phyloP scores from a whole-genome alignment of 2,888 invertebrate genomes.

The Diaphora mendica region DNA sequence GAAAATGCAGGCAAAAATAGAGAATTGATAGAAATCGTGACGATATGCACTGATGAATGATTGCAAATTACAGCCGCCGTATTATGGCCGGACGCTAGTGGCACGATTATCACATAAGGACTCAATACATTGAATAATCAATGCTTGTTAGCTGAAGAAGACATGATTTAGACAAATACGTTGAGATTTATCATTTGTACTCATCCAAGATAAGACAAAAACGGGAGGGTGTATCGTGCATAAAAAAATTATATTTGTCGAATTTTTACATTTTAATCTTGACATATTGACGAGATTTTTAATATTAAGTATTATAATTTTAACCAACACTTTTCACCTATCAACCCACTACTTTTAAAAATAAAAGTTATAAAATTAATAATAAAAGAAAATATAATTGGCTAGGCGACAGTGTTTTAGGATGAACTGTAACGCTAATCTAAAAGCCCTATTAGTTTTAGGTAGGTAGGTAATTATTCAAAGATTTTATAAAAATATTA shows the following conservation, averaged over 20 bases:
- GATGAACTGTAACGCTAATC: neutral
- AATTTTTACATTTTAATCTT: too few relatives aligned
- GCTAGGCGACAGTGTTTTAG: neutral
- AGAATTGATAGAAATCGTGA: constrained; percentile 60
- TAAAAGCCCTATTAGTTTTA: neutral
- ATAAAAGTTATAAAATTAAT: neutral
- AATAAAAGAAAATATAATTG: neutral
- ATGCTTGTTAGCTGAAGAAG: constrained; percentile 24
- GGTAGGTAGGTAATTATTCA: neutral
- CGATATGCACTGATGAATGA: constrained; percentile 57
- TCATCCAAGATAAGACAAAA: neutral
- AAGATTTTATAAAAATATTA: neutral
- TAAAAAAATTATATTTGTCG: too few relatives aligned
- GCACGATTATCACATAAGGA: constrained; percentile 54
- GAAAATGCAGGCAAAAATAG: constrained; percentile 18
- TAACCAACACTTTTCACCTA: too few relatives aligned
- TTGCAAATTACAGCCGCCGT: constrained; percentile 50
- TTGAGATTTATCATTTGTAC: neutral
- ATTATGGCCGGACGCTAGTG: constrained; percentile 56
- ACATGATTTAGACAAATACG: constrained; percentile 19
- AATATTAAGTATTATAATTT: too few relatives aligned
- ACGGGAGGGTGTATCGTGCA: too few relatives aligned
- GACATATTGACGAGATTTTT: too few relatives aligned
- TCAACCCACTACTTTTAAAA: too few relatives aligned
- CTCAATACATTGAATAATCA: neutral